These are phyloP conservation scores for Grammomys dolichurus DNA, from an alignment of 2,113 vertebrate genomes.

Conservation along the genomic window DNA sequence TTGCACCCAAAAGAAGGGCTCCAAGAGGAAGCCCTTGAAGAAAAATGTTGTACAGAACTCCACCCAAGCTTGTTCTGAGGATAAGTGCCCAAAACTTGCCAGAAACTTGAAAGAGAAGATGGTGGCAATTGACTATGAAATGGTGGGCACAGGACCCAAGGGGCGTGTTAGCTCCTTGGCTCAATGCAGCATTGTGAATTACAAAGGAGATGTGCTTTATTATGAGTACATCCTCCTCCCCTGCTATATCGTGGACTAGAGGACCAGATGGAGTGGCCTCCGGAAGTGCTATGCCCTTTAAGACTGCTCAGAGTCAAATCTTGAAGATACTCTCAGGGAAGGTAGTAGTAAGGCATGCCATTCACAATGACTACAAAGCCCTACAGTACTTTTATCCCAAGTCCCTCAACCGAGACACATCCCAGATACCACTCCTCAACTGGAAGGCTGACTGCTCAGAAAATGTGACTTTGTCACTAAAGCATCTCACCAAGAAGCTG, in stretches of 20 bases:
- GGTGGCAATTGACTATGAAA: constrained; percentile 96
- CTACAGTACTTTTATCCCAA: constrained; percentile 91
- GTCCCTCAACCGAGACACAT: constrained; percentile 91
- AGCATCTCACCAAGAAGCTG: constrained; percentile 93
- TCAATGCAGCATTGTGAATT: constrained; percentile 93
- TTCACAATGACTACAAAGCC: constrained; percentile 95
- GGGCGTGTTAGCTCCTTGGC: constrained; percentile 90
- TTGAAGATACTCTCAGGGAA: constrained; percentile 92
- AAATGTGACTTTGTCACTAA: constrained; percentile 87
- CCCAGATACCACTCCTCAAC: constrained; percentile 92
- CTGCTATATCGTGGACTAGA: constrained; percentile 90
- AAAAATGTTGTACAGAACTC: constrained; percentile 46
- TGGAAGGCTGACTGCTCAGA: constrained; percentile 88
- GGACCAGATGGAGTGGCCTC: constrained; percentile 95
- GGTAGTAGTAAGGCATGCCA: constrained; percentile 93
- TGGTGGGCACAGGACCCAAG: constrained; percentile 95
- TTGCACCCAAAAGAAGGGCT: constrained; percentile 60
- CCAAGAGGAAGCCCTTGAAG: constrained; percentile 42
- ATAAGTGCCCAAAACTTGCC: constrained; percentile 72
- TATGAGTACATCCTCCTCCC: constrained; percentile 91
- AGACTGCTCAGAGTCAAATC: constrained; percentile 92
- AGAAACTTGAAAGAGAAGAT: constrained; percentile 85
- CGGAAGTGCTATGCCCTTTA: constrained; percentile 88
- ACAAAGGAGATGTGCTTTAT: constrained; percentile 91
- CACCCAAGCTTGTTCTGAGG: not conserved